Conservation (phyloP, 2,113 vertebrate genomes). For the Passer montanus region DNA sequence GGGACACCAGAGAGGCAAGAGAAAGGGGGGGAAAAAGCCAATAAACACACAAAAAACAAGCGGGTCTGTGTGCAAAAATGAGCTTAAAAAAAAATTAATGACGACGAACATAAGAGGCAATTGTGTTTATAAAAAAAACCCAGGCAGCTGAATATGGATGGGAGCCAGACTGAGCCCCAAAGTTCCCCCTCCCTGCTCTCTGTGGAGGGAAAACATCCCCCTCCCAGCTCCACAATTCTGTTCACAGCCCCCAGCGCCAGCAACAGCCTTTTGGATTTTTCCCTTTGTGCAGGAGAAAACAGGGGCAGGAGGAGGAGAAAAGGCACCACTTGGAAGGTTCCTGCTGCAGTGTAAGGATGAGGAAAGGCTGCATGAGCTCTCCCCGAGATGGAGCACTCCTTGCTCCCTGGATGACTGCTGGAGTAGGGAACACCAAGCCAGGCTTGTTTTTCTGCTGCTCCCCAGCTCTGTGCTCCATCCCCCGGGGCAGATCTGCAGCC, state of each 20-base stretch:
- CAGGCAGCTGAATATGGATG: neutral
- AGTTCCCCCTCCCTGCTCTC: neutral
- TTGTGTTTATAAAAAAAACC: neutral
- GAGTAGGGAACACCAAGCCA: neutral
- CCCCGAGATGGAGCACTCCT: neutral
- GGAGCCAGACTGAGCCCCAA: neutral
- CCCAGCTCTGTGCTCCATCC: neutral
- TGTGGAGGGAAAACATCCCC: neutral
- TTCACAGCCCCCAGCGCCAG: neutral
- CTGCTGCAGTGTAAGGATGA: neutral
- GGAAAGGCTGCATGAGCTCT: neutral
- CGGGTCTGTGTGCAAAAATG: conserved; percentile 56
- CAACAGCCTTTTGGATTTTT: neutral
- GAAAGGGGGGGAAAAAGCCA: conserved; percentile 10
- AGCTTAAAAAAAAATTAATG: neutral
- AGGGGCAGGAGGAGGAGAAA: neutral
- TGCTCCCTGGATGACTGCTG: neutral
- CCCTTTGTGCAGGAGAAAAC: neutral
- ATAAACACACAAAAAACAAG: conserved; percentile 45
- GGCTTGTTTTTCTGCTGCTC: neutral
- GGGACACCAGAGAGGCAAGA: conserved; percentile 25
- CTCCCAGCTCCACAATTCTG: neutral
- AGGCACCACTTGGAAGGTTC: neutral
- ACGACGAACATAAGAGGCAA: neutral
- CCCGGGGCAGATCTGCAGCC: fast-evolving